Conservation (phyloP, 2,113 vertebrate genomes). For the Hippopotamus amphibius region DNA sequence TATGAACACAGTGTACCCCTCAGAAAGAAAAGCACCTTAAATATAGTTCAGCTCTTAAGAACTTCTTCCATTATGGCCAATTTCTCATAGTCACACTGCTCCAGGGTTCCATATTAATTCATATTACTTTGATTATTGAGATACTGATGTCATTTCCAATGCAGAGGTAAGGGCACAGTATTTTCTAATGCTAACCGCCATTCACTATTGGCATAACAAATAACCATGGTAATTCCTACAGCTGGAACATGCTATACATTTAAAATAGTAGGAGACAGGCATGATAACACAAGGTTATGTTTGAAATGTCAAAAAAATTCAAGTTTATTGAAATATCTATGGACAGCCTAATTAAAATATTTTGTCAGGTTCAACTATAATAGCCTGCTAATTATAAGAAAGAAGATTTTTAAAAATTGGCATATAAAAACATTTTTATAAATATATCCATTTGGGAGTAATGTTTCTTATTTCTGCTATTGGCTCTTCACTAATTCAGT, state of each 20-base stretch:
- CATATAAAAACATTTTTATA: conserved; percentile 63
- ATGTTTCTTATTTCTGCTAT: conserved; percentile 37
- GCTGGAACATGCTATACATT: conserved; percentile 64
- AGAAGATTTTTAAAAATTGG: conserved; percentile 62
- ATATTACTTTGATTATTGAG: conserved; percentile 36
- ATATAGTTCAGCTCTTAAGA: neutral
- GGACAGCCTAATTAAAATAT: conserved; percentile 76
- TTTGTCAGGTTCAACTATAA: conserved; percentile 68
- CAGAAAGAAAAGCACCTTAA: neutral
- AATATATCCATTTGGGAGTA: neutral
- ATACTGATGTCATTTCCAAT: conserved; percentile 52
- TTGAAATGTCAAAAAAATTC: conserved; percentile 78
- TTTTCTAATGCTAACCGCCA: conserved; percentile 60
- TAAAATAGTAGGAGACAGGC: conserved; percentile 67
- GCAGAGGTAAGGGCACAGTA: conserved; percentile 41
- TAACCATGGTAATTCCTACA: conserved; percentile 80
- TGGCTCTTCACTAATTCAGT: conserved; percentile 26
- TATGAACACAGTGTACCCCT: neutral
- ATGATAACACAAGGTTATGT: conserved; percentile 71
- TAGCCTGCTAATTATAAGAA: conserved; percentile 71
- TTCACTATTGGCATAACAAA: conserved; percentile 64
- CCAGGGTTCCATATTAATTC: conserved; percentile 40
- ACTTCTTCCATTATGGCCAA: neutral
- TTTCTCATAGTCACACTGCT: conserved; percentile 8
- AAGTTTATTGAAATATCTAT: conserved; percentile 72